These are phyloP conservation scores for Drosophila yakuba DNA, from an alignment of 1,140 invertebrate species.

Conservation along the genomic window DNA sequence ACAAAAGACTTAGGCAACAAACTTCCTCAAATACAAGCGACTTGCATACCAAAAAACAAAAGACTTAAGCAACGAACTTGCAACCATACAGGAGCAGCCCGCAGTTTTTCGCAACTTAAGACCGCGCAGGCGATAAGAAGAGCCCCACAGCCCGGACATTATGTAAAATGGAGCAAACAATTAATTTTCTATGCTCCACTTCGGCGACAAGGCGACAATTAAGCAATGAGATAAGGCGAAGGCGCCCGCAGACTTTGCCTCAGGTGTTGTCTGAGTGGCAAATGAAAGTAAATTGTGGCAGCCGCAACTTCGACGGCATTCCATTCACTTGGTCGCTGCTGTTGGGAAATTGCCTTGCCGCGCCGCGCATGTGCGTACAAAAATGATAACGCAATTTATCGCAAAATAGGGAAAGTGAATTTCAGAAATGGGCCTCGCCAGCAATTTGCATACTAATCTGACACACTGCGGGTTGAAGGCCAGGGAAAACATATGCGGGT, in stretches of 20 bases:
- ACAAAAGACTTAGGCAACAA: no score
- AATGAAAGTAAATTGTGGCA: slow-evolving; percentile 80
- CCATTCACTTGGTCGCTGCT: slow-evolving; percentile 60
- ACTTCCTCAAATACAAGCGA: not conserved
- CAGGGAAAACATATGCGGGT: not conserved
- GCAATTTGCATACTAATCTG: slow-evolving; percentile 38
- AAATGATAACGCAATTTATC: slow-evolving; percentile 61
- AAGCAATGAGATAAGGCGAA: slow-evolving; percentile 56
- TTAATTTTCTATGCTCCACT: slow-evolving; percentile 84
- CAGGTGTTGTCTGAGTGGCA: slow-evolving; percentile 32
- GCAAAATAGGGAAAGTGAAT: slow-evolving; percentile 61
- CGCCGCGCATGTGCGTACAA: slow-evolving; percentile 68
- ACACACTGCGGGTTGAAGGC: slow-evolving; percentile 24
- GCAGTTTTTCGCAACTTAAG: slow-evolving; percentile 13
- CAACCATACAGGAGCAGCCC: not conserved
- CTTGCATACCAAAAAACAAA: slow-evolving; percentile 36
- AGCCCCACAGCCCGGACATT: slow-evolving; percentile 45
- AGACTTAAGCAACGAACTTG: slow-evolving; percentile 70
- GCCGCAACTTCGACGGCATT: slow-evolving; percentile 57
- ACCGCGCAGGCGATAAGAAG: slow-evolving; percentile 18
- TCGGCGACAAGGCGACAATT: slow-evolving; percentile 60
- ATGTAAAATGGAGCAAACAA: slow-evolving; percentile 82
- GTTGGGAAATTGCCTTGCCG: slow-evolving; percentile 55
- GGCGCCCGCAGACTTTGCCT: slow-evolving; percentile 47
- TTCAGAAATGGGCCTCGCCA: slow-evolving; percentile 45